Evolutionary conservation across 1,140 invertebrate species (phyloP).

Genomic region (Leucophenga varia): DNA sequence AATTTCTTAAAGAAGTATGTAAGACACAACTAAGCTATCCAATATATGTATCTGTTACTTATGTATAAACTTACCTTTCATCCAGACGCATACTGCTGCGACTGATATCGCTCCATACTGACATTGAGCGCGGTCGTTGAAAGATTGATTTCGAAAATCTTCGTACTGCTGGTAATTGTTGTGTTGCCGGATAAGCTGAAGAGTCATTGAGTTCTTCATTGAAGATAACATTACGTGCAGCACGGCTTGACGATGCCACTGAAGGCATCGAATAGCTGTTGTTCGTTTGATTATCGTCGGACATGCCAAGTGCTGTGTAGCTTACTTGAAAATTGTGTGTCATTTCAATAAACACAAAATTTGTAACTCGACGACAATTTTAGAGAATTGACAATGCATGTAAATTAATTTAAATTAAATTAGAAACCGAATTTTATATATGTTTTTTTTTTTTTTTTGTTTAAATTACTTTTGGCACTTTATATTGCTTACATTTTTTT

Average conservation of each 20-base stretch:
- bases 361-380: no score
- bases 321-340: conserved; percentile 54
- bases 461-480: no score
- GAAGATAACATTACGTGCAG: conserved; percentile 69
- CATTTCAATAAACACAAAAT: no score
- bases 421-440: no score
- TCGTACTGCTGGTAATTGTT: conserved; percentile 55
- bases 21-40: no score
- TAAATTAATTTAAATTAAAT: no score
- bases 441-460: no score
- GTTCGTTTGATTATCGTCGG: conserved; percentile 54
- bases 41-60: no score
- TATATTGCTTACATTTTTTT: no score
- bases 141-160: conserved; percentile 53
- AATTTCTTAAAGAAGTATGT: no score
- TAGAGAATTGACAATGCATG: no score
- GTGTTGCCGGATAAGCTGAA: conserved; percentile 62
- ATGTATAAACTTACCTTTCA: conserved; percentile 66
- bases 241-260: conserved; percentile 53
- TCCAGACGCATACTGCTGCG: conserved; percentile 77
- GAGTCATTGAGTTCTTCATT: conserved; percentile 61
- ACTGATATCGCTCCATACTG: conserved; percentile 80
- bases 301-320: conserved; percentile 54
- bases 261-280: conserved; percentile 42
- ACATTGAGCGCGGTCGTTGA: conserved; percentile 73